Percentiles rank a stretch among this genome's conserved stretches.
Conservation (phyloP, 1,140 invertebrate species). For the Drosophila persimilis region DNA sequence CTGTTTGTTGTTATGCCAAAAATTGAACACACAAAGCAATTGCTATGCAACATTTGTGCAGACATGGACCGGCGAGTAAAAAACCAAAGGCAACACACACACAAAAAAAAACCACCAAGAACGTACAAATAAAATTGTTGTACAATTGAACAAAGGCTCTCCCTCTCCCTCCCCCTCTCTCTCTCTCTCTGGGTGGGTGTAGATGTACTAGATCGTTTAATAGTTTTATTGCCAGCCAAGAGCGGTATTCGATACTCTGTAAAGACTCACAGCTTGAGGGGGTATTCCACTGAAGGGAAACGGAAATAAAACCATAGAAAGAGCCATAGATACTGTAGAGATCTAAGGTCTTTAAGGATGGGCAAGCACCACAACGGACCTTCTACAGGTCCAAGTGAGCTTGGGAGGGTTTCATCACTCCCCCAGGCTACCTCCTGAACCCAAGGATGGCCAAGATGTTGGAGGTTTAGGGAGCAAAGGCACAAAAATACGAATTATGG, state of each 20-base stretch:
- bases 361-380: too few species aligned
- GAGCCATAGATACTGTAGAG: too few species aligned
- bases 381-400: too few species aligned
- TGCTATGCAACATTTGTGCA: constrained; percentile 79
- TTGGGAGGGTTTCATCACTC: too few species aligned
- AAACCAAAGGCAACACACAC: constrained; percentile 32
- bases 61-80: constrained; percentile 55
- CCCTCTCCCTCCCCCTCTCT: constrained; percentile 8
- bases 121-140: constrained; percentile 65
- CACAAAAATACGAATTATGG: too few species aligned
- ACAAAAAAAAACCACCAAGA: constrained; percentile 42
- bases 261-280: background rate
- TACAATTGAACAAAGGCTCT: constrained; percentile 57
- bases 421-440: too few species aligned
- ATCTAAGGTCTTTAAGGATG: too few species aligned
- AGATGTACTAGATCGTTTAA: constrained; percentile 36
- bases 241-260: constrained; percentile 33
- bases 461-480: too few species aligned
- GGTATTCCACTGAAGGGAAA: background rate
- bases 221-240: constrained; percentile 66
- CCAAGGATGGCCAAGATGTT: too few species aligned
- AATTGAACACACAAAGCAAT: constrained; percentile 81
- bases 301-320: too few species aligned
- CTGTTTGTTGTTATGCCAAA: constrained; percentile 72
- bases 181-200: constrained; percentile 9